Evolutionary conservation across 2,113 vertebrate genomes (phyloP), one percentile per base, ranked within the genome.

Genomic region (Syngnathus typhle): DNA sequence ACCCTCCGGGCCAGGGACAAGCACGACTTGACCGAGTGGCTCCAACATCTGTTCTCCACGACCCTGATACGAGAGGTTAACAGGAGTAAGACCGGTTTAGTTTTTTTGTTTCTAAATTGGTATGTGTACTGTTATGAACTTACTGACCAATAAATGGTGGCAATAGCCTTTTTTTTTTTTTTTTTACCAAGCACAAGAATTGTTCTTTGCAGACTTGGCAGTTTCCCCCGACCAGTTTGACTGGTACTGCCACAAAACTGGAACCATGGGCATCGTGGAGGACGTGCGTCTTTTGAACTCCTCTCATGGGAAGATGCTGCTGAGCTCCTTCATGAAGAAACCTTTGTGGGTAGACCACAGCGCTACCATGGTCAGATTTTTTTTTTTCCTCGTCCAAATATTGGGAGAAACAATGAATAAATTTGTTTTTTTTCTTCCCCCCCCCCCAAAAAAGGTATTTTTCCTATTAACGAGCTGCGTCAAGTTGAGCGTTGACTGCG

Each of bases 261-360:
- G 80, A 78, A 89, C 84, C 0, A 69, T 91, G 6, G 91, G 91
- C 43, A 27, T 88, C 39, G 44, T 65, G 32, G 68, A 75, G 21
- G 91, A 92, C n/a, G 54, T 89, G 23, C 70, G 79, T 58, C 55
- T 12, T 47, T 60, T 21, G n/a, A 74, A 70, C 64, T 66, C 88
- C 70, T 89, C 86, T 51, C 84, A 65, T 9, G 90, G 89, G 12
- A 91, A 89, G 67, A 78, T 91, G 19, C 68, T 92, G 63, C 77
- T 92, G 43, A 89, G 89, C 64, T 91, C 90, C 19, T 82, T 77
- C 71, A 89, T 87, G 87, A 90, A 89, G 74, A 91, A 91, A 68
- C 91, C 90, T 58, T 79, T 86, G 1, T 89, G 88, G 80, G 83
- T 91, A 75, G 91, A 92, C 67, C 88, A 84, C 81, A 81, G 73